These are phyloP conservation scores for Amblyopsis hoosieri DNA, from an alignment of 2,797 vertebrate species.

Conservation along the genomic window DNA sequence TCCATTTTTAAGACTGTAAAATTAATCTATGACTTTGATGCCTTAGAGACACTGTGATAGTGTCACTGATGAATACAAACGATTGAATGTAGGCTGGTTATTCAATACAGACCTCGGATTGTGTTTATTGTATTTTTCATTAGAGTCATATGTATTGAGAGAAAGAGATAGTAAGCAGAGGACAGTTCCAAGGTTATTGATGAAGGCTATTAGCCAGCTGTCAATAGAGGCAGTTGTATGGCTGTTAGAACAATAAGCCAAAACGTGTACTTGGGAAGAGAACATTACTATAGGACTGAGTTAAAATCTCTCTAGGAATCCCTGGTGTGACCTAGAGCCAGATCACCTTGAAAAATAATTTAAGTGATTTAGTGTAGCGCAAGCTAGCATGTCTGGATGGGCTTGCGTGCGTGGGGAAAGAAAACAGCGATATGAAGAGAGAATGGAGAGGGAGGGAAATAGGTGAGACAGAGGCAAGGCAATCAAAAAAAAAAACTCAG, in stretches of 20 bases:
- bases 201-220: constrained; percentile 71
- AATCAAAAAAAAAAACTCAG: neutral
- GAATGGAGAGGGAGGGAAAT: constrained; percentile 9
- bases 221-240: constrained; percentile 65
- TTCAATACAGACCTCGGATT: constrained; percentile 68
- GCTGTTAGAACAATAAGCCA: constrained; percentile 73
- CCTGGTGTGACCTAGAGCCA: constrained; percentile 48
- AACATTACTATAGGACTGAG: constrained; percentile 64
- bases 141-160: constrained; percentile 70
- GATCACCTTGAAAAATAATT: constrained; percentile 56
- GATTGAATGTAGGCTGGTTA: constrained; percentile 51
- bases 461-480: constrained; percentile 23
- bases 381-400: constrained; percentile 19
- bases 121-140: constrained; percentile 78
- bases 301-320: constrained; percentile 54
- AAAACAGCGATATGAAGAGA: constrained; percentile 5
- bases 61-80: constrained; percentile 74
- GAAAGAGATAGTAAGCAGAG: constrained; percentile 63
- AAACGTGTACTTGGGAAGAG: constrained; percentile 69
- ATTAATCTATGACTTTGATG: constrained; percentile 62
- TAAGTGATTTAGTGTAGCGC: constrained; percentile 50
- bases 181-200: constrained; percentile 77
- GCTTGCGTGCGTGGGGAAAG: constrained; percentile 18
- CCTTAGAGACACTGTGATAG: constrained; percentile 66
- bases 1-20: constrained; percentile 44